Base-by-base conservation (phyloP, 2,888 invertebrate genomes). In the Nephrotoma flavescens region DNA sequence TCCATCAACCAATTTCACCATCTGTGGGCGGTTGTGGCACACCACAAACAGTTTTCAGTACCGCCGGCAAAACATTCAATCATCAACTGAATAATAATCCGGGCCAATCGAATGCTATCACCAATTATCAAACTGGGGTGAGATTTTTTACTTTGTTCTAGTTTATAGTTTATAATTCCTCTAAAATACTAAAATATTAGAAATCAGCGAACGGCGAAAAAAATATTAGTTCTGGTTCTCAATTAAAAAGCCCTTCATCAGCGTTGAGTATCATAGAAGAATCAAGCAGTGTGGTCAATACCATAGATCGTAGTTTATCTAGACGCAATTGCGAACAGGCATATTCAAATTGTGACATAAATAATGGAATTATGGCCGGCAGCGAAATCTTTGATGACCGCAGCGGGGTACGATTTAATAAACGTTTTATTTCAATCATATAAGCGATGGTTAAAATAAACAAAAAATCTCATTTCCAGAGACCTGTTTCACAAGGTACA, bases 401-500 rank as follows among this genome's bases (percentile, higher is more conserved):
- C 19, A 71, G 31, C 31, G 31, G 71, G 71, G 71, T 71, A 71
- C 71, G 71, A 71, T 31, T 71, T 31, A 31, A 31, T 3, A 31
- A 9, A 31, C 47, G 11, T 71, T 71, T 31, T 71, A 31, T 71
- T 71, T 71, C 71, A 31, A 71, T 71, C 71, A 71, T 71, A 31
- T 71, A 31, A 71, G 71, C 71, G 71, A 31, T 71, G 71, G 71
- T 71, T 71, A 71, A 71, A 71, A 71, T 31, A 71, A 71, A 71
- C 9, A 71, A 31, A 71, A 7, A 71, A 71, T 71, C 85, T n/a
- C 52, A 86, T 15, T 86, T 86, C 47, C 88, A 88, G 42, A 86
- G 90, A 3, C 88, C 90, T 15, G 89, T 90, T 4, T 90, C 91
- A 2, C 91, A 90, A 88, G 90, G 90, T 2, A 90, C 91, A 1